Evolutionary conservation across 2,113 vertebrate species (phyloP).

Genomic region (Pyxicephalus adspersus): DNA sequence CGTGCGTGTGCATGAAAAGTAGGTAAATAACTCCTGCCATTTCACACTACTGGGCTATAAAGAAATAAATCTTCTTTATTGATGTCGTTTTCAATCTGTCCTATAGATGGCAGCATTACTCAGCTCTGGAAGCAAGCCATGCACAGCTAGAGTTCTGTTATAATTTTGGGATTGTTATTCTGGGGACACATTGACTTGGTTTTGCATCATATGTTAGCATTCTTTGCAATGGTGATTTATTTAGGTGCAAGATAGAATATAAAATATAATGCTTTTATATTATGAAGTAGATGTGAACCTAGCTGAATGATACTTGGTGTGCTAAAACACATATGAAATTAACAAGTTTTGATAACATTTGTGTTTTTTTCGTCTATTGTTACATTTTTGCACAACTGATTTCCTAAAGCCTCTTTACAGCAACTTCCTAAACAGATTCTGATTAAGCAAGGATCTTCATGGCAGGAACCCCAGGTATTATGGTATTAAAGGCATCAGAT

Average conservation of each 20-base stretch:
- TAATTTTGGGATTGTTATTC: conserved; percentile 3
- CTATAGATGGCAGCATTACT: conserved; percentile 54
- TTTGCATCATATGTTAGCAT: not conserved
- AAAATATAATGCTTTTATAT: not conserved
- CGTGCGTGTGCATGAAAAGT: conserved; percentile 32
- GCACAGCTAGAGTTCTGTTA: not conserved
- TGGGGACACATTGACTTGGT: too few relatives aligned
- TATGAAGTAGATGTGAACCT: not conserved
- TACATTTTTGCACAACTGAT: too few relatives aligned
- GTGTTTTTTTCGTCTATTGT: too few relatives aligned
- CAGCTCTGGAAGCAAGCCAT: conserved; percentile 21
- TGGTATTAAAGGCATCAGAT: too few relatives aligned
- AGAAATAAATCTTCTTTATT: conserved; percentile 34
- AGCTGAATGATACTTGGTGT: too few relatives aligned
- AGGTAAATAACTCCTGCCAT: conserved; percentile 13
- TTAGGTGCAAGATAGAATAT: too few relatives aligned
- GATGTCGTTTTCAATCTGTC: conserved; percentile 23
- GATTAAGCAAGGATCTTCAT: too few relatives aligned
- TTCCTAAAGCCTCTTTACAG: too few relatives aligned
- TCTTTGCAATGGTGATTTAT: not conserved
- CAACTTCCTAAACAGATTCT: too few relatives aligned
- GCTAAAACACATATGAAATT: too few relatives aligned
- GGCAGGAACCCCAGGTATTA: too few relatives aligned
- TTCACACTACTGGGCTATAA: not conserved
- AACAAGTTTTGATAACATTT: too few relatives aligned